phyloP scores from a whole-genome alignment of 2,888 invertebrate species.

The Cheilosia variabilis region DNA sequence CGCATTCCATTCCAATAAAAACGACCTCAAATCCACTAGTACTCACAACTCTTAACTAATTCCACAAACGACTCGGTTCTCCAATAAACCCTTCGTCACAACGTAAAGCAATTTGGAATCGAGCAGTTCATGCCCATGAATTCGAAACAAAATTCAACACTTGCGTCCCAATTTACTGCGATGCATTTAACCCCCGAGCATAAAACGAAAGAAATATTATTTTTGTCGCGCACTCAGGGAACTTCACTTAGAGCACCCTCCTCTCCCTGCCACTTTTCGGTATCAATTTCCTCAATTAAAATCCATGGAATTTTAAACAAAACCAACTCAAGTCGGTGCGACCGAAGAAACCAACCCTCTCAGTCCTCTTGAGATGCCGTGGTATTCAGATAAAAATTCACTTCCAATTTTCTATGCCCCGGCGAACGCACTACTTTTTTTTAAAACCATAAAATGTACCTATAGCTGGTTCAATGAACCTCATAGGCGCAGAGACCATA shows the following conservation, averaged over 20 bases:
- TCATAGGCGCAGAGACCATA: slow-evolving; percentile 3
- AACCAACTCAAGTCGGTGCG: slow-evolving; percentile 16
- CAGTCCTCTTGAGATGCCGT: slow-evolving; percentile 62
- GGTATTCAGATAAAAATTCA: slow-evolving; percentile 66
- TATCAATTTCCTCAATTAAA: slow-evolving; percentile 74
- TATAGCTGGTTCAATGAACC: slow-evolving; percentile 45
- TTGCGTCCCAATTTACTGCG: slow-evolving; percentile 68
- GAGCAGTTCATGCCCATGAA: slow-evolving; percentile 12
- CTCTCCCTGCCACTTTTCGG: slow-evolving; percentile 47
- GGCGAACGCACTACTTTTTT: not conserved
- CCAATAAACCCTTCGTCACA: slow-evolving; percentile 44
- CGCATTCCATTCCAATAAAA: too few relatives aligned
- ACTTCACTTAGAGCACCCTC: slow-evolving; percentile 29
- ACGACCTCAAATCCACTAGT: too few relatives aligned
- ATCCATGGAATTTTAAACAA: slow-evolving; percentile 70
- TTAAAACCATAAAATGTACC: not conserved
- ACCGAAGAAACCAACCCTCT: not conserved
- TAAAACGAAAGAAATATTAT: slow-evolving; percentile 53
- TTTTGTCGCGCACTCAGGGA: slow-evolving; percentile 57
- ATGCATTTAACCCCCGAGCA: slow-evolving; percentile 67
- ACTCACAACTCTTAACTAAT: too few relatives aligned
- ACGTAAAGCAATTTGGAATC: slow-evolving; percentile 44
- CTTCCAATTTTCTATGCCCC: slow-evolving; percentile 3
- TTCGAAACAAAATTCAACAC: slow-evolving; percentile 43
- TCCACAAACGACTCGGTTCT: too few relatives aligned